Conservation (phyloP, 2,888 invertebrate species). For the Eumacrocentrus americanus region DNA sequence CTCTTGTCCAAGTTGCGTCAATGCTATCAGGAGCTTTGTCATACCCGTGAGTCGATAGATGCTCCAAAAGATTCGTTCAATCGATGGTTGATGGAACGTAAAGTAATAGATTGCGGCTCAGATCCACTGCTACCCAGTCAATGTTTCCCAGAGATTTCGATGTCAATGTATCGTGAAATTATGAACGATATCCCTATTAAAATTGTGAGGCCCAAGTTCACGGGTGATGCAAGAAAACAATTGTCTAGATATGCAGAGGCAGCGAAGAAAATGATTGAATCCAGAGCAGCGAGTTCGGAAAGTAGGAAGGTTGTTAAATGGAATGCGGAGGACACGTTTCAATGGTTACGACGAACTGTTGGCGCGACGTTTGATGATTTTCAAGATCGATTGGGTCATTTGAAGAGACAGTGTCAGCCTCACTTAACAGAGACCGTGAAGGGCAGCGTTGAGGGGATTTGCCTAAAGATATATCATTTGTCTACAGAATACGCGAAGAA, state of each 20-base stretch:
- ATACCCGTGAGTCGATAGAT: conserved; percentile 90
- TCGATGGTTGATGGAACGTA: conserved; percentile 94
- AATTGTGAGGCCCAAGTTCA: conserved; percentile 92
- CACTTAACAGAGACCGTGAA: conserved; percentile 94
- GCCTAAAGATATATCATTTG: conserved; percentile 89
- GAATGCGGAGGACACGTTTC: conserved; percentile 98
- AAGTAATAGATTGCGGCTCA: conserved; percentile 79
- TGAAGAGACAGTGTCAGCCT: conserved; percentile 94
- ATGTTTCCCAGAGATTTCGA: conserved; percentile 90
- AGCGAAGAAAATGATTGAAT: conserved; percentile 95
- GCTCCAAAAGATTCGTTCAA: conserved; percentile 96
- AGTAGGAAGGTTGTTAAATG: conserved; percentile 97
- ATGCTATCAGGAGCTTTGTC: conserved; percentile 93
- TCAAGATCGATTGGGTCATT: conserved; percentile 77
- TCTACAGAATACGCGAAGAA: conserved; percentile 92
- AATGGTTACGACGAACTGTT: conserved; percentile 90
- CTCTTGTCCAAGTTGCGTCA: conserved; percentile 84
- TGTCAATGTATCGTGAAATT: conserved; percentile 95
- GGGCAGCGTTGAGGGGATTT: conserved; percentile 93
- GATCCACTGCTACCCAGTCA: conserved; percentile 92
- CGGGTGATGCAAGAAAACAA: conserved; percentile 94
- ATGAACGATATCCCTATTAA: conserved; percentile 98
- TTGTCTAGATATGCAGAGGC: conserved; percentile 93
- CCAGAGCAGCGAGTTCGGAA: conserved; percentile 89
- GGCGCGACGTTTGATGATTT: conserved; percentile 95